Percentiles rank a stretch among this genome's conserved stretches.
phyloP scores from a whole-genome alignment of 2,888 invertebrate genomes.

The Odontomyia ornata region DNA sequence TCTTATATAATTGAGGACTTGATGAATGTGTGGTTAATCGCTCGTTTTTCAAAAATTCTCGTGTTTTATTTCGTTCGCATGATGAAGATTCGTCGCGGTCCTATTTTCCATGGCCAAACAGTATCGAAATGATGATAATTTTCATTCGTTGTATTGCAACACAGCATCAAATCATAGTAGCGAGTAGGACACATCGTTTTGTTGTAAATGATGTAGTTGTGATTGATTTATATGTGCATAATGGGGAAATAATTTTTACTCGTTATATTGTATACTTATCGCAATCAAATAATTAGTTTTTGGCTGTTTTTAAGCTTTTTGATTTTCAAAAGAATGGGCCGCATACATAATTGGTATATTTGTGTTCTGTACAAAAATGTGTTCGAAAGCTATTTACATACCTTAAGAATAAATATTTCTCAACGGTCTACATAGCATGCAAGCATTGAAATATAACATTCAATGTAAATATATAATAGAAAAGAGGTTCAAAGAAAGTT shows the following conservation, averaged over 20 bases:
- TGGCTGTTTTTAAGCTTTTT: conserved; percentile 10
- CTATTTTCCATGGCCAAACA: background rate
- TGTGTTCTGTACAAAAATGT: background rate
- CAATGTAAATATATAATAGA: background rate
- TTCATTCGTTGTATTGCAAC: background rate
- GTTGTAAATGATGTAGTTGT: conserved; percentile 25
- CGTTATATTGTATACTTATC: conserved; percentile 14
- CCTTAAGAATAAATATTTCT: background rate
- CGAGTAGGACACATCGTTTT: background rate
- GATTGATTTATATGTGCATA: conserved; percentile 27
- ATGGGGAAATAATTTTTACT: conserved; percentile 37
- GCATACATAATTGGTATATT: background rate
- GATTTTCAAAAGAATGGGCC: background rate
- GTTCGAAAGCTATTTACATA: conserved; percentile 13
- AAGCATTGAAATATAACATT: background rate
- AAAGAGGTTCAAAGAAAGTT: too few relatives aligned
- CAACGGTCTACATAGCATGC: conserved; percentile 11
- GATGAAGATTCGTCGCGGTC: conserved; percentile 42
- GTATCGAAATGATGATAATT: background rate
- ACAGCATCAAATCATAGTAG: too few relatives aligned
- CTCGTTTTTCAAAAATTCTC: conserved; percentile 55
- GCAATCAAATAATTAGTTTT: conserved; percentile 5
- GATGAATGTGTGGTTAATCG: conserved; percentile 55
- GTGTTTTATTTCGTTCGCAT: conserved; percentile 57
- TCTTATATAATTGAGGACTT: conserved; percentile 61